Evolutionary conservation across 1,140 invertebrate species (phyloP), one percentile per base, ranked within the genome.

Genomic region (Drosophila baimaii): DNA sequence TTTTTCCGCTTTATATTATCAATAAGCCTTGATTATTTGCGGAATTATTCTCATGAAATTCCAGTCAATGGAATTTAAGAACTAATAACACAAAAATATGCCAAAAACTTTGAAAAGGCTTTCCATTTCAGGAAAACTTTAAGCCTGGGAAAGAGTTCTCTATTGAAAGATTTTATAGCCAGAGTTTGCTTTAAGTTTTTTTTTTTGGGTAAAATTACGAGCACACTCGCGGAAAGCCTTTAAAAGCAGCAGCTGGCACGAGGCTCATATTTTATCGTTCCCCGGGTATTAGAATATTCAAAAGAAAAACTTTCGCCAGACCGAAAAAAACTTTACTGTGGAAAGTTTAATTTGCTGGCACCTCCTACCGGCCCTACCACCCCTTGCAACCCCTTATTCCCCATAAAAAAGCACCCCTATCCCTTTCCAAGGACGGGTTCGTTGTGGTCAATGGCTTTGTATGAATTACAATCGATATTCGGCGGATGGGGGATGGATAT

Each of bases 401-500:
- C 31, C 51, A 54, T 54, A 54, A 23, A 35, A 58, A 43, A 52
- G 12, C 29, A 15, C 21, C 51, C 51, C 29, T 21, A 33, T 19
- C 49, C 13, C 13, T 19, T 21, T 15, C 13, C 31, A 69, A 47
- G 51, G 41, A 70, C 58, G 35, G 72, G 21, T 56, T 65, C 55
- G 49, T 52, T 75, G 78, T 64, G 77, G 70, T 69, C 62, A 76
- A 76, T 71, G 65, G 64, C 63, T 79, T 76, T 76, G 70, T 41
- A 46, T 59, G 47, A 63, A 68, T 73, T 68, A 54, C 54, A 85
- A 85, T 86, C 81, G 79, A 81, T 82, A 64, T 15, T 49, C 15
- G 35, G 71, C 33, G 52, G 46, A 35, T 54, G 46, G 52, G 29
- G 31, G 23, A 27, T 13, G 55, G 58, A 52, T 74, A 75, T 64